Conservation (phyloP, 2,113 vertebrate genomes). For the Delphinus delphis region DNA sequence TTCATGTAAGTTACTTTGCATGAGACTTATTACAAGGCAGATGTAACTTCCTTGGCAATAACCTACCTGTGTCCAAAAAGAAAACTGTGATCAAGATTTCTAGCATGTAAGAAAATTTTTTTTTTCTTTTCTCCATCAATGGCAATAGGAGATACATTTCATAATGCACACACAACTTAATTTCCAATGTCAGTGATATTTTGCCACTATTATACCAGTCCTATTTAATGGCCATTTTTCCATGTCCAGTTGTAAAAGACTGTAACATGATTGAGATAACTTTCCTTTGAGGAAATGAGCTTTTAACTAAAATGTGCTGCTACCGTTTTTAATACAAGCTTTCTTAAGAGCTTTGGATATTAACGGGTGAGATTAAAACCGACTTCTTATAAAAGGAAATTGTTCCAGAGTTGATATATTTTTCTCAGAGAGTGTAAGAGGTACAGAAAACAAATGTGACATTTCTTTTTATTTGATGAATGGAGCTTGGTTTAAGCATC, state of each 20-base stretch:
- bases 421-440: not conserved
- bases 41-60: not conserved
- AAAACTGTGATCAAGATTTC: not conserved
- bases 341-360: slow-evolving; percentile 35
- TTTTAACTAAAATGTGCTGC: slow-evolving; percentile 41
- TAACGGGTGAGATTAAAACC: slow-evolving; percentile 56
- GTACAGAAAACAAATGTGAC: not conserved
- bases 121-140: not conserved
- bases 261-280: not conserved
- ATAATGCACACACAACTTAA: not conserved
- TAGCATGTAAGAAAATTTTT: not conserved
- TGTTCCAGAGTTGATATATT: not conserved
- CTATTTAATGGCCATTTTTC: not conserved
- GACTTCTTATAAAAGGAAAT: slow-evolving; percentile 34
- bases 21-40: not conserved
- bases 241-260: not conserved
- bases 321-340: slow-evolving; percentile 27
- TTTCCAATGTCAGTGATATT: not conserved
- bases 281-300: slow-evolving; percentile 57
- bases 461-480: slow-evolving; percentile 1
- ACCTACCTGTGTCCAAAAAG: slow-evolving; percentile 15
- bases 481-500: not conserved
- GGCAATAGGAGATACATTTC: not conserved
- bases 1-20: slow-evolving; percentile 20
- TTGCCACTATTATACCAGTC: not conserved